A percentile compares a stretch with the other conserved stretches of the same genome.
These are phyloP conservation scores for Cuniculus paca DNA, from an alignment of 2,797 vertebrate species.

Conservation along the genomic window DNA sequence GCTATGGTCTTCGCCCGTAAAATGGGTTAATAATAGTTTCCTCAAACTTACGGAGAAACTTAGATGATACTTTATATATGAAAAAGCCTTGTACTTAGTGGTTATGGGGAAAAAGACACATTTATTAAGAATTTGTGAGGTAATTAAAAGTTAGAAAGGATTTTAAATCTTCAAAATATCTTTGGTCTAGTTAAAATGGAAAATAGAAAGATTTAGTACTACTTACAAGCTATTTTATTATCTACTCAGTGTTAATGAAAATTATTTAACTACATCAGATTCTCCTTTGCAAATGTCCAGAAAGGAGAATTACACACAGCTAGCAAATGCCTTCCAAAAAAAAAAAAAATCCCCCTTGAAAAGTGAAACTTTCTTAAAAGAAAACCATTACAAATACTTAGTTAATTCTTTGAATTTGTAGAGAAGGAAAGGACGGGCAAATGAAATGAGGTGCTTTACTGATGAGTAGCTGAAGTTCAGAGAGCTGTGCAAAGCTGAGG, in stretches of 20 bases:
- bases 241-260: constrained; percentile 54
- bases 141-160: constrained; percentile 52
- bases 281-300: neutral
- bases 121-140: constrained; percentile 47
- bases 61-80: neutral
- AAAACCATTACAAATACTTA: neutral
- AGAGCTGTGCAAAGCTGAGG: neutral
- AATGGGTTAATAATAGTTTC: neutral
- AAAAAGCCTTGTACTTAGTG: neutral
- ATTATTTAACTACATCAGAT: constrained; percentile 61
- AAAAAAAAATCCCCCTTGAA: neutral
- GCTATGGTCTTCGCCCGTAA: neutral
- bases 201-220: constrained; percentile 61
- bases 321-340: neutral
- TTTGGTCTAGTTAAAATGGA: constrained; percentile 53
- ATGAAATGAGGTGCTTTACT: constrained; percentile 3
- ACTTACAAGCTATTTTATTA: constrained; percentile 51
- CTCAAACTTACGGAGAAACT: constrained; percentile 28
- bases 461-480: neutral
- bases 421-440: neutral
- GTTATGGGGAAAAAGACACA: constrained; percentile 7
- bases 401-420: constrained; percentile 51
- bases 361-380: neutral
- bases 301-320: neutral
- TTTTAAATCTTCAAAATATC: constrained; percentile 59